These are phyloP conservation scores for Platichthys stellatus DNA, from an alignment of 2,113 vertebrate genomes.

Conservation along the genomic window DNA sequence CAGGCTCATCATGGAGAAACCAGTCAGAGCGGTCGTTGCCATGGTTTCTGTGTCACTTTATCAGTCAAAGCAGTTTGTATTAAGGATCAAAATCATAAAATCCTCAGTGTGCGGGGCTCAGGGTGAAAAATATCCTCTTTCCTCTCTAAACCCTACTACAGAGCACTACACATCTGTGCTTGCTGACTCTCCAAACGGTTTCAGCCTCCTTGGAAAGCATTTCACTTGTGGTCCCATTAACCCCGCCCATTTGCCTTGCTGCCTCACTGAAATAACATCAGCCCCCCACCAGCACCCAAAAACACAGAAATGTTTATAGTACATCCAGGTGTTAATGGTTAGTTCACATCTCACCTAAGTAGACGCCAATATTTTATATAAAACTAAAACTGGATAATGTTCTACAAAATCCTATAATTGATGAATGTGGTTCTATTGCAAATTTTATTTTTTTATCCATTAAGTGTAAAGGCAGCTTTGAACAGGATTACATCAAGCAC, in stretches of 20 bases:
- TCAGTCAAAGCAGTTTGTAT: neutral
- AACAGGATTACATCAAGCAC: neutral
- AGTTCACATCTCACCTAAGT: constrained; percentile 31
- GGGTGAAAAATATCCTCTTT: constrained; percentile 4
- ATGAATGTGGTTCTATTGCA: neutral
- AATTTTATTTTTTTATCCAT: neutral
- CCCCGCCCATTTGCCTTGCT: constrained; percentile 67
- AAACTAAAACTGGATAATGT: neutral
- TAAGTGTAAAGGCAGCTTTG: neutral
- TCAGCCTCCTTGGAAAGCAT: constrained; percentile 62
- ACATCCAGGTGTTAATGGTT: constrained; percentile 46
- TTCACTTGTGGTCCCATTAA: constrained; percentile 60
- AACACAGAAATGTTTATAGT: constrained; percentile 45
- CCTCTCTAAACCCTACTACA: neutral
- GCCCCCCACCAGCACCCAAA: constrained; percentile 16
- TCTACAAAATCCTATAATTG: neutral
- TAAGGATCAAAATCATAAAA: constrained; percentile 26
- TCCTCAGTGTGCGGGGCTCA: constrained; percentile 13
- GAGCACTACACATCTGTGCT: constrained; percentile 43
- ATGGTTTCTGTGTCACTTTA: constrained; percentile 57
- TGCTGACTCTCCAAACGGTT: constrained; percentile 44
- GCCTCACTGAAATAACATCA: constrained; percentile 67
- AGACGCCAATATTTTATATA: neutral
- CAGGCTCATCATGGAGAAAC: constrained; percentile 93
- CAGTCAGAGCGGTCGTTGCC: constrained; percentile 89